phyloP scores from a whole-genome alignment of 2,113 vertebrate species.

The Paradisaea rubra region DNA sequence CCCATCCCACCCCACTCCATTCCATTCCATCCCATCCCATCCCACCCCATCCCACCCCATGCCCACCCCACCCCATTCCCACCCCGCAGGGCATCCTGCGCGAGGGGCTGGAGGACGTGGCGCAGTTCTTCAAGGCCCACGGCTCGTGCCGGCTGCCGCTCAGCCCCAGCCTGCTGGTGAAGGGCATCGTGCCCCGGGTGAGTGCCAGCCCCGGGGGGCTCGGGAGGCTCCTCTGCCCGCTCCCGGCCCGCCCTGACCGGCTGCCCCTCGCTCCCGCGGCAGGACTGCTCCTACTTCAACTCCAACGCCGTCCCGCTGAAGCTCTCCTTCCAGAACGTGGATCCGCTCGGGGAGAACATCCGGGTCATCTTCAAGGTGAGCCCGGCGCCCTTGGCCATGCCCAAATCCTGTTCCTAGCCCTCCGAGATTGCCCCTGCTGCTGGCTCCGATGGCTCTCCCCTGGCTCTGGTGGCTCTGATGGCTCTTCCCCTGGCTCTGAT shows the following conservation, averaged over 20 bases:
- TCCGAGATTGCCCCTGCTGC: accelerated
- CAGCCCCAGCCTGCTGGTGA: constrained; percentile 87
- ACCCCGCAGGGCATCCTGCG: background rate
- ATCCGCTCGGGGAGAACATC: constrained; percentile 86
- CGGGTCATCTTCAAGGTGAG: constrained; percentile 94
- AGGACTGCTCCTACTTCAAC: constrained; percentile 97
- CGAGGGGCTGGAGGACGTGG: constrained; percentile 82
- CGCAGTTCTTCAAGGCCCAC: constrained; percentile 84
- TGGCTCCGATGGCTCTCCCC: background rate
- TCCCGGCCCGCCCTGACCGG: accelerated
- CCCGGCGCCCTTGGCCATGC: accelerated
- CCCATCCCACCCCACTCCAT: background rate
- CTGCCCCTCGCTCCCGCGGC: background rate
- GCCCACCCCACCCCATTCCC: background rate
- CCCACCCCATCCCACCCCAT: background rate
- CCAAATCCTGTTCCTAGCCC: background rate
- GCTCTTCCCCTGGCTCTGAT: too few species aligned
- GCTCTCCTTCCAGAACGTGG: constrained; percentile 90
- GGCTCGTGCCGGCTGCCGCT: constrained; percentile 90
- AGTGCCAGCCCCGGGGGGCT: background rate
- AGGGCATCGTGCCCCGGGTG: constrained; percentile 89
- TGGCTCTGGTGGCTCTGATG: background rate
- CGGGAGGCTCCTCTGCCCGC: background rate
- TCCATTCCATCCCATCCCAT: background rate
- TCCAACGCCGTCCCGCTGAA: constrained; percentile 95